Evolutionary conservation across 2,113 vertebrate genomes (phyloP), one percentile per base, ranked within the genome.

Genomic region (Phyllopteryx taeniolatus): DNA sequence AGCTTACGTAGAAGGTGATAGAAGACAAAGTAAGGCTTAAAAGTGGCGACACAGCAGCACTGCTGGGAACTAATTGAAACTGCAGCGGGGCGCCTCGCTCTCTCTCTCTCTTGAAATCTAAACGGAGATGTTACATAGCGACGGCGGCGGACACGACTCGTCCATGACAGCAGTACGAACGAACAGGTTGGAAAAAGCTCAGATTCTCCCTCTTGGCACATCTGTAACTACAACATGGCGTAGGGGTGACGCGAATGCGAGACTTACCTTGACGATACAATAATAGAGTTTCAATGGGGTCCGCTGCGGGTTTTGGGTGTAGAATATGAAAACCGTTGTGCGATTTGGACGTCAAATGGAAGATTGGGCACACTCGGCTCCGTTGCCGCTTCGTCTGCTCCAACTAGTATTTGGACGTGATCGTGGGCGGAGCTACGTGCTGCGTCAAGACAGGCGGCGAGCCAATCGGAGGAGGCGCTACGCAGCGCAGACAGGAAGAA

Each of bases 361-460:
- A 39, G 11, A 60, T 69, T 71, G 69, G 47, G n/a, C 33, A 68
- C 51, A 57, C 35, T 67, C 42, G 59, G 8, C 79, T 67, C 42
- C 64, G 9, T 78, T 72, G 70, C 70, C 68, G 83, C 83, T 80
- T 84, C 70, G 82, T 83, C 76, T 64, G 76, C 70, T 63, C 83
- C 78, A 76, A 81, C 86, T 81, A 63, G 80, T 88, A 77, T 83
- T 88, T 83, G 75, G 79, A 65, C 82, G 90, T 83, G 86, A 84
- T 59, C 82, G 49, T 79, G 88, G 91, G 91, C 91, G 92, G 91
- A 80, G 80, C 88, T 87, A 86, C 83, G 70, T 82, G 83, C 79
- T 87, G 86, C 86, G 86, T 79, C 75, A 76, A 86, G 87, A 85
- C 86, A 76, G 10, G 57, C 70, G 54, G 77, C 51, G 54, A 89